phyloP scores from a whole-genome alignment of 2,888 invertebrate genomes.

The Elgonia sp. region DNA sequence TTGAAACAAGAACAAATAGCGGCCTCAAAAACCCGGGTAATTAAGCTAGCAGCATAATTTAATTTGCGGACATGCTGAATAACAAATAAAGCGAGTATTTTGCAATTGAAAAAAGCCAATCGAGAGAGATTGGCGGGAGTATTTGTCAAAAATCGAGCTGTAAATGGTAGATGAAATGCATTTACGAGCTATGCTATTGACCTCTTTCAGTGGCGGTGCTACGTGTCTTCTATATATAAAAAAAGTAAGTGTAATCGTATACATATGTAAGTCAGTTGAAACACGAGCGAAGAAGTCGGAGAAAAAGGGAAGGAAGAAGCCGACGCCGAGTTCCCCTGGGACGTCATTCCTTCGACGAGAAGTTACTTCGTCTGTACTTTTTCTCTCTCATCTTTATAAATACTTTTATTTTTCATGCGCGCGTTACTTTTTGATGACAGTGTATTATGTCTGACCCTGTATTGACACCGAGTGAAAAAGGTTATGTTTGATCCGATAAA shows the following conservation, averaged over 20 bases:
- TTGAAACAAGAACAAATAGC: conserved; percentile 38
- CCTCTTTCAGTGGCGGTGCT: conserved; percentile 38
- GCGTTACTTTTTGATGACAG: conserved; percentile 58
- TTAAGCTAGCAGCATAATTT: conserved; percentile 25
- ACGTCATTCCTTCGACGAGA: conserved; percentile 62
- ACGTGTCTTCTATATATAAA: conserved; percentile 52
- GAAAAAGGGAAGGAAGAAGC: conserved; percentile 60
- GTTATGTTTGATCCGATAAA: conserved; percentile 55
- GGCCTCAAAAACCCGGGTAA: background rate
- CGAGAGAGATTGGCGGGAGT: background rate
- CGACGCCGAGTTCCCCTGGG: conserved; percentile 61
- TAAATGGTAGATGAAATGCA: conserved; percentile 57
- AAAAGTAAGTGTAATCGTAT: conserved; percentile 66
- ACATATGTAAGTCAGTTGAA: conserved; percentile 69
- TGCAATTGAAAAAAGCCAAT: conserved; percentile 2
- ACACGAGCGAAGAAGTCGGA: conserved; percentile 52
- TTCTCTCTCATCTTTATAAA: conserved; percentile 65
- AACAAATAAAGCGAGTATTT: conserved; percentile 14
- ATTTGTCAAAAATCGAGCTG: conserved; percentile 28
- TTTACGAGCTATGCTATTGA: conserved; percentile 63
- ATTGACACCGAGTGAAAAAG: conserved; percentile 47
- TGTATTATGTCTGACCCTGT: conserved; percentile 54
- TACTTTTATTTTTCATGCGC: conserved; percentile 63
- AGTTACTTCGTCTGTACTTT: conserved; percentile 56
- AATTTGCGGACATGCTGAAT: background rate